These are phyloP conservation scores for Lasius platythorax DNA, from an alignment of 2,888 invertebrate genomes.

Conservation along the genomic window DNA sequence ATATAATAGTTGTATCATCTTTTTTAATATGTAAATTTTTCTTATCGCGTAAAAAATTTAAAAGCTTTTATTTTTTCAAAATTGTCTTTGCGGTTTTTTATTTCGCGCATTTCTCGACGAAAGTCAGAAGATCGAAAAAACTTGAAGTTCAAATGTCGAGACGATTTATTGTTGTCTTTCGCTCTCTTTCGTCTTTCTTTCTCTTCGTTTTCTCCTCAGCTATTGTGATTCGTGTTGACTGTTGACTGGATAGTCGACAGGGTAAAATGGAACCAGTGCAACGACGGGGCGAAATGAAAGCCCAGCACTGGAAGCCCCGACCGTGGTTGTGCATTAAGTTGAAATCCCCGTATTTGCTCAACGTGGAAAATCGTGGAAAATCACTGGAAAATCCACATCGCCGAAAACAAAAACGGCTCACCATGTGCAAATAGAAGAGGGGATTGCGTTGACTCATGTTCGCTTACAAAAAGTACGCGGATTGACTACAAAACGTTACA, in stretches of 20 bases:
- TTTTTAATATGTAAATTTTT: conserved; percentile 16
- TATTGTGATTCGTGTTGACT: conserved; percentile 59
- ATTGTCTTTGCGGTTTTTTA: conserved; percentile 17
- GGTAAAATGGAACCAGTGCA: conserved; percentile 50
- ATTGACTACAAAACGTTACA: conserved; percentile 54
- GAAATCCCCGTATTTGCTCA: conserved; percentile 57
- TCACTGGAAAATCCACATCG: conserved; percentile 57
- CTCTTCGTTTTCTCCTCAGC: conserved; percentile 53
- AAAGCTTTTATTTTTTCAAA: conserved; percentile 1
- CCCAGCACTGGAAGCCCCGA: conserved; percentile 50
- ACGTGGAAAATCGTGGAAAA: conserved; percentile 54
- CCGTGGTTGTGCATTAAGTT: conserved; percentile 57
- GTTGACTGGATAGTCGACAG: conserved; percentile 65
- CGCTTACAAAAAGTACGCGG: conserved; percentile 52
- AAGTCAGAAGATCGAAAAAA: conserved; percentile 49
- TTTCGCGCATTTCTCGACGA: background rate
- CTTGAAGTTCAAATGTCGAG: conserved; percentile 52
- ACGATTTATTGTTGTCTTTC: conserved; percentile 48
- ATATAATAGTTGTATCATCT: background rate
- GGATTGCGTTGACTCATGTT: conserved; percentile 52
- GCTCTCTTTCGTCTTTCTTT: conserved; percentile 43
- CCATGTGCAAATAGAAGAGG: conserved; percentile 54
- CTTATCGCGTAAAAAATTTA: background rate
- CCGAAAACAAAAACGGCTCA: conserved; percentile 49
- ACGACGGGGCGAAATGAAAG: conserved; percentile 57